Conservation (phyloP, 2,888 invertebrate genomes). For the Antheraea assamensis region DNA sequence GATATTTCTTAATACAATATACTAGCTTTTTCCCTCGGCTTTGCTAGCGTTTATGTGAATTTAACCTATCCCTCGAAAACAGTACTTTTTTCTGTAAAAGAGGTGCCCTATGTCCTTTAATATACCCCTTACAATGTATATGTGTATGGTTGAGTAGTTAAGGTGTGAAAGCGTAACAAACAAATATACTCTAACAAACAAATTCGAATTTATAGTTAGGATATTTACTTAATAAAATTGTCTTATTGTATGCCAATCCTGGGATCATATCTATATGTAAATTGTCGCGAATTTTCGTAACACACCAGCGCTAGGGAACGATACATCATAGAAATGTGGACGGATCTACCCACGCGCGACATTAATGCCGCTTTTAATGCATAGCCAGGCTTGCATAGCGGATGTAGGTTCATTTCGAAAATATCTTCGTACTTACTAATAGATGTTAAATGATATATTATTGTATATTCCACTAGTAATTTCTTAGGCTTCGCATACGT, state of each 20-base stretch:
- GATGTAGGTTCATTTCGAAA: conserved; percentile 49
- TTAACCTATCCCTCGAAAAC: too few relatives aligned
- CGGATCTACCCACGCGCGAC: conserved; percentile 72
- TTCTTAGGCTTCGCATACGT: too few relatives aligned
- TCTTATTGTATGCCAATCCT: conserved; percentile 32
- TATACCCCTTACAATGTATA: too few relatives aligned
- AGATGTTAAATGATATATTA: background rate
- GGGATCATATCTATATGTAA: conserved; percentile 73
- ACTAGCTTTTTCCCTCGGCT: too few relatives aligned
- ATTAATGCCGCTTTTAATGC: conserved; percentile 65
- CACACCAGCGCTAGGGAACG: conserved; percentile 62
- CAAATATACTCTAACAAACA: too few relatives aligned
- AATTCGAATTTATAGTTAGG: background rate
- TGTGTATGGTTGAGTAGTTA: too few relatives aligned
- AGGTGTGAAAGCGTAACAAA: too few relatives aligned
- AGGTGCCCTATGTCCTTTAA: too few relatives aligned
- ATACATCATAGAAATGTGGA: conserved; percentile 81
- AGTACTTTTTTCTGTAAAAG: too few relatives aligned
- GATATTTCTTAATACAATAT: background rate
- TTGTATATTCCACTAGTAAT: background rate
- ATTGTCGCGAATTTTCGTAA: conserved; percentile 77
- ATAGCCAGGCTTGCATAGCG: conserved; percentile 41
- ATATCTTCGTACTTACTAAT: conserved; percentile 15
- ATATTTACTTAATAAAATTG: background rate
- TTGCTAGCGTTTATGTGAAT: too few relatives aligned